Conservation (phyloP, 2,113 vertebrate genomes). For the Brachirus orientalis region DNA sequence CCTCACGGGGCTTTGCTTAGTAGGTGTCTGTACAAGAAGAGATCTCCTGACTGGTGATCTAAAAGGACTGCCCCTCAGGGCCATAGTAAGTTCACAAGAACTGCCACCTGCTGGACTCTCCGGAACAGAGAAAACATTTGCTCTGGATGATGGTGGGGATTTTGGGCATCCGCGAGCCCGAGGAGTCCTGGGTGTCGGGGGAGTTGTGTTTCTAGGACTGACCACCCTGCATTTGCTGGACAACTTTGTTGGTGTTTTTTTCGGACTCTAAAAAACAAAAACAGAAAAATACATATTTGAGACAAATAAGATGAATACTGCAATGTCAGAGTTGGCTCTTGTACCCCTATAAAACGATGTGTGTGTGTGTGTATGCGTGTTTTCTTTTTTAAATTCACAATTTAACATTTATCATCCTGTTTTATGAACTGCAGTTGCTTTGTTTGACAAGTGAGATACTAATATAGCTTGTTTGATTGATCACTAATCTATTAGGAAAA, state of each 20-base stretch:
- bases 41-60: slow-evolving; percentile 49
- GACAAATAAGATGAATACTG: too few species aligned
- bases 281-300: too few species aligned
- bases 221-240: slow-evolving; percentile 52
- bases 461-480: too few species aligned
- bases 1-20: slow-evolving; percentile 61
- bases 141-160: slow-evolving; percentile 33
- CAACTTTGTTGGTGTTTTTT: slow-evolving; percentile 79
- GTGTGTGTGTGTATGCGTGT: too few species aligned
- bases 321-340: too few species aligned
- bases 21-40: slow-evolving; percentile 48
- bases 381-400: too few species aligned
- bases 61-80: slow-evolving; percentile 66
- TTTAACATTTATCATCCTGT: too few species aligned
- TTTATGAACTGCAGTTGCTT: too few species aligned
- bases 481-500: too few species aligned
- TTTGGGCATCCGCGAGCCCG: slow-evolving; percentile 35
- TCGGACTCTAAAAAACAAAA: slow-evolving; percentile 69
- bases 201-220: slow-evolving; percentile 34
- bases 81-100: slow-evolving; percentile 34
- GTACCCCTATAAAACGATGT: too few species aligned
- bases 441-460: too few species aligned
- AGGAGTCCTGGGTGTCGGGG: slow-evolving; percentile 47
- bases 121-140: slow-evolving; percentile 14
- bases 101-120: slow-evolving; percentile 48